A percentile compares a stretch with the other conserved stretches of the same genome.
phyloP scores from a whole-genome alignment of 2,888 invertebrate genomes.

The Microdon myrmicae region DNA sequence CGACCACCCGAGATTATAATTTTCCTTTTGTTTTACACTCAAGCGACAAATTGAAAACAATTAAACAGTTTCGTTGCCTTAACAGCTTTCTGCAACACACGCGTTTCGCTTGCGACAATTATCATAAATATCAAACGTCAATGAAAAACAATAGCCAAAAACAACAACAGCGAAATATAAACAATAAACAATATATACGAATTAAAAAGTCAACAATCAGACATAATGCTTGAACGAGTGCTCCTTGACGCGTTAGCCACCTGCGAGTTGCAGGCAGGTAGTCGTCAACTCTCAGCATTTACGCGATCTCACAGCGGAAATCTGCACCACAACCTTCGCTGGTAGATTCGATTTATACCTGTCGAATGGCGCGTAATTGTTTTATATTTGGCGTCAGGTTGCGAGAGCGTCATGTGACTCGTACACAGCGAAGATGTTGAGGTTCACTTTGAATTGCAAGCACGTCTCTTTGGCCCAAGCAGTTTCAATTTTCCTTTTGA shows the following conservation, averaged over 20 bases:
- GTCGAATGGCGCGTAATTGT: conserved; percentile 30
- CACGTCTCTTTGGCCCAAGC: conserved; percentile 34
- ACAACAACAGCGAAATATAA: conserved; percentile 1
- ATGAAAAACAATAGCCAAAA: conserved; percentile 11
- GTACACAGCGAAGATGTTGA: neutral
- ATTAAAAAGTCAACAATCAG: too few relatives aligned
- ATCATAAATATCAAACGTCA: conserved; percentile 47
- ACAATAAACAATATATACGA: conserved; percentile 13
- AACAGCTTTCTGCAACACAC: conserved; percentile 23
- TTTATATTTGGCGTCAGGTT: conserved; percentile 19
- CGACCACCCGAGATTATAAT: conserved; percentile 18
- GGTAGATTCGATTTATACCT: conserved; percentile 42
- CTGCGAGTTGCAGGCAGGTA: neutral
- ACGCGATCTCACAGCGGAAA: conserved; percentile 48
- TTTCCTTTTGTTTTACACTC: neutral
- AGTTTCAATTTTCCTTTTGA: conserved; percentile 23
- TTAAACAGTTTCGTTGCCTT: conserved; percentile 30
- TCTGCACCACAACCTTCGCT: conserved; percentile 44
- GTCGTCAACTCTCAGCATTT: conserved; percentile 21
- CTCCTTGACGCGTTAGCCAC: conserved; percentile 3
- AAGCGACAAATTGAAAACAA: conserved; percentile 45
- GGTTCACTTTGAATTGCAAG: conserved; percentile 34
- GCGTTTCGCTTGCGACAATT: conserved; percentile 32
- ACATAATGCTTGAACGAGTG: too few relatives aligned
- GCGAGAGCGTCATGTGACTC: too few relatives aligned